Conservation (phyloP, 2,797 vertebrate genomes). For the Halcyon leucocephala region DNA sequence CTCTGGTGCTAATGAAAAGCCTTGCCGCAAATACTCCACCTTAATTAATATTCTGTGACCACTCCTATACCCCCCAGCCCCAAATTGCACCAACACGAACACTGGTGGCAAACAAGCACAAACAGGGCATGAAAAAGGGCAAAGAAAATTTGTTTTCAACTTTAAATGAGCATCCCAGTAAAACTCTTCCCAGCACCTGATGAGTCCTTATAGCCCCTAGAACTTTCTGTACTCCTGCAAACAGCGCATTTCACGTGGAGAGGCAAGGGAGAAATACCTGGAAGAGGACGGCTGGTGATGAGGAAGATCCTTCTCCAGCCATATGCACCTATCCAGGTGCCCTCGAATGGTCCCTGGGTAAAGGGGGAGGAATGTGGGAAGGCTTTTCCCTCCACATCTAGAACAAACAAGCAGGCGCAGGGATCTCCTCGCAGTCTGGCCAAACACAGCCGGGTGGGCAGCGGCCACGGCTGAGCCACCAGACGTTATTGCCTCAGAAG, state of each 20-base stretch:
- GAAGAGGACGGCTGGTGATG: neutral
- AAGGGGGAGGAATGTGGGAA: accelerated
- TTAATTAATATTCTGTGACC: constrained; percentile 44
- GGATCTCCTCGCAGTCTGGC: neutral
- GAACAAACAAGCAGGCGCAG: neutral
- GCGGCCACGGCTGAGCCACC: neutral
- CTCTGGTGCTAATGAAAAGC: constrained; percentile 54
- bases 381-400: neutral
- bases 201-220: neutral
- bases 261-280: neutral
- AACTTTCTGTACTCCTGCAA: neutral
- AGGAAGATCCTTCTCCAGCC: neutral
- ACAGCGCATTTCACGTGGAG: neutral
- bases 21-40: constrained; percentile 12
- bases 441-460: accelerated
- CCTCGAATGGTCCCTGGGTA: neutral
- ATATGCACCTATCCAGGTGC: neutral
- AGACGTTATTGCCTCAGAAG: neutral
- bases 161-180: neutral
- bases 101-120: constrained; percentile 37
- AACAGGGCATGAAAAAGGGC: constrained; percentile 47
- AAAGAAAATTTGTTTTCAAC: constrained; percentile 37
- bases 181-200: neutral
- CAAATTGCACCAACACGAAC: constrained; percentile 44
- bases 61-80: constrained; percentile 57